phyloP scores from a whole-genome alignment of 2,113 vertebrate species.

The Pseudolaguvia tuberculata region DNA sequence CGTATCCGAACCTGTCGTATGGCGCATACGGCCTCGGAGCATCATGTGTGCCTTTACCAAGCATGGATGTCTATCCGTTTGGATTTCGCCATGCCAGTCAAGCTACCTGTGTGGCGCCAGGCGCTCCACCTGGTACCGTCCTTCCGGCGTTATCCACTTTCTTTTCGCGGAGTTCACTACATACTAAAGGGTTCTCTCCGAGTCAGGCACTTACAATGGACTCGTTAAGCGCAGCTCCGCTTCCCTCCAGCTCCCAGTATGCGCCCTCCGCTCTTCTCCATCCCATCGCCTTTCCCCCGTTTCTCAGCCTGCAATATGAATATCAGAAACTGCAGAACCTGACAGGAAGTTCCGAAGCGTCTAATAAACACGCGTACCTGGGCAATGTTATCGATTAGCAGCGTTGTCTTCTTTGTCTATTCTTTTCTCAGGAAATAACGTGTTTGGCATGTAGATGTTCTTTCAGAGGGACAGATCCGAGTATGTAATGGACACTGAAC shows the following conservation, averaged over 20 bases:
- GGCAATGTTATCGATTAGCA: constrained; percentile 44
- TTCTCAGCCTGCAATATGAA: constrained; percentile 65
- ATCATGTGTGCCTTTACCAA: constrained; percentile 63
- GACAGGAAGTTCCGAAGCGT: constrained; percentile 49
- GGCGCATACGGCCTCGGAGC: constrained; percentile 63
- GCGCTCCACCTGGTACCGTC: constrained; percentile 68
- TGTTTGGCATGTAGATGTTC: constrained; percentile 1
- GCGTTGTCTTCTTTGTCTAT: neutral
- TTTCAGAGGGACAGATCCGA: neutral
- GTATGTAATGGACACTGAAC: neutral
- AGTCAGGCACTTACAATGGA: constrained; percentile 58
- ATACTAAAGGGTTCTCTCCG: constrained; percentile 66
- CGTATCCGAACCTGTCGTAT: constrained; percentile 59
- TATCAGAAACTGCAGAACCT: constrained; percentile 66
- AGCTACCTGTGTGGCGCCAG: constrained; percentile 55
- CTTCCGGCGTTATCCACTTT: constrained; percentile 71
- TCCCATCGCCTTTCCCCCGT: constrained; percentile 59
- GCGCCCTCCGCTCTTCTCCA: constrained; percentile 60
- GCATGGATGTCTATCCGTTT: constrained; percentile 66
- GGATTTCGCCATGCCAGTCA: constrained; percentile 56
- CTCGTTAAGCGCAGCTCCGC: constrained; percentile 53
- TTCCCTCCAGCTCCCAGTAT: constrained; percentile 55
- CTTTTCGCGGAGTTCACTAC: constrained; percentile 64
- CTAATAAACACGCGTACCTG: constrained; percentile 55
- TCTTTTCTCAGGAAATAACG: constrained; percentile 62